A percentile compares a stretch with the other conserved stretches of the same genome.
Conservation (phyloP, 2,113 vertebrate genomes). For the Ammospiza caudacuta region DNA sequence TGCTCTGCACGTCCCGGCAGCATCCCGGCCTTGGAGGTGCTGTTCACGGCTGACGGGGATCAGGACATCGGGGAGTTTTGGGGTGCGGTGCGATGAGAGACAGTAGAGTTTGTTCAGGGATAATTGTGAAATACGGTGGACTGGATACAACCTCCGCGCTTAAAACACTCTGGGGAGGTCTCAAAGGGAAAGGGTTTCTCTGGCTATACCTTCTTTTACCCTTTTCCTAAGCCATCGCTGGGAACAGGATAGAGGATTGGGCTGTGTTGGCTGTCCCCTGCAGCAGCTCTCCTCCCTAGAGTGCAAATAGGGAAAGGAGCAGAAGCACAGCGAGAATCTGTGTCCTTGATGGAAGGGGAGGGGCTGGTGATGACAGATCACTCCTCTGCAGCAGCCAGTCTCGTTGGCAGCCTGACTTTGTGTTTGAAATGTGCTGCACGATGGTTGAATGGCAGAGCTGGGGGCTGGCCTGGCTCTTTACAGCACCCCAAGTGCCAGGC, state of each 20-base stretch:
- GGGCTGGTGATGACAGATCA: not conserved
- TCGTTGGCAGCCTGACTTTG: not conserved
- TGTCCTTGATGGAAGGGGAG: not conserved
- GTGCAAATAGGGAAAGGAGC: not conserved
- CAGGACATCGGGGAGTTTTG: not conserved
- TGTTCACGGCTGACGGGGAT: rapidly evolving
- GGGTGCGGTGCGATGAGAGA: not conserved
- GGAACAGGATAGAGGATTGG: not conserved
- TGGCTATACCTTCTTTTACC: not conserved
- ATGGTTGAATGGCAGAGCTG: not conserved
- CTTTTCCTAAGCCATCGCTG: not conserved
- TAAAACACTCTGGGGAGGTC: not conserved
- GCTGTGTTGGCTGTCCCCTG: not conserved
- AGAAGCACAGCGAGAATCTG: not conserved
- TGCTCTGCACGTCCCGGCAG: rapidly evolving
- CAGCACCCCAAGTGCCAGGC: not conserved
- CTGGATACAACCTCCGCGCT: not conserved
- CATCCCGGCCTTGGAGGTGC: not conserved
- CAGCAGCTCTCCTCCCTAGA: not conserved
- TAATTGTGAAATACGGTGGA: too few species aligned
- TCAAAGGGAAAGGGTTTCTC: not conserved
- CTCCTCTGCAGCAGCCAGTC: not conserved
- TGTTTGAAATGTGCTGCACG: not conserved
- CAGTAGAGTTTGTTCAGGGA: not conserved
- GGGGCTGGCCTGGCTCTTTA: not conserved